phyloP scores from a whole-genome alignment of 1,140 invertebrate genomes.

The Ostrea edulis region DNA sequence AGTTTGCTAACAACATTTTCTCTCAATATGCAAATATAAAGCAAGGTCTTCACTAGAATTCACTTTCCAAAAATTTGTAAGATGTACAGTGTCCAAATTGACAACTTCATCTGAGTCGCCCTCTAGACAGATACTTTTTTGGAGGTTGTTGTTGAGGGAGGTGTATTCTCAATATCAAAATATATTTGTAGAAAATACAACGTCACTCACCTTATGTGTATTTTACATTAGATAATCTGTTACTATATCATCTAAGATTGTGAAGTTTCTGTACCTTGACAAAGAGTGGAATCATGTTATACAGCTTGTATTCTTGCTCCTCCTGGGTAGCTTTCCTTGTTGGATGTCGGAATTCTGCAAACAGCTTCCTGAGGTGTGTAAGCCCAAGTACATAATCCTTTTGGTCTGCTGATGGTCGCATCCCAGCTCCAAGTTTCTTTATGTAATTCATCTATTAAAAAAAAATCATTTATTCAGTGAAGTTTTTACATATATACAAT shows the following conservation, averaged over 20 bases:
- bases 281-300: constrained; percentile 98
- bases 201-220: background rate
- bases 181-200: too few species aligned
- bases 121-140: too few species aligned
- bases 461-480: background rate
- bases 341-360: constrained; percentile 95
- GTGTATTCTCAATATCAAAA: too few species aligned
- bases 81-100: too few species aligned
- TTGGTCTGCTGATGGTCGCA: background rate
- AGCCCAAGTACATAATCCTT: constrained; percentile 84
- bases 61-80: too few species aligned
- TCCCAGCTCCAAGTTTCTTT: constrained; percentile 3
- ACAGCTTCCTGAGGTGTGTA: constrained; percentile 97
- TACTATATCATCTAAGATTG: background rate
- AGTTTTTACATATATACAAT: background rate
- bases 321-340: constrained; percentile 80
- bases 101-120: too few species aligned
- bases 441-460: constrained; percentile 4
- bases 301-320: constrained; percentile 95
- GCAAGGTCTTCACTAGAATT: too few species aligned
- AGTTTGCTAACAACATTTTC: too few species aligned
- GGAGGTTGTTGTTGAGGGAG: too few species aligned
- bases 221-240: background rate
- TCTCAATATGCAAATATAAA: too few species aligned
- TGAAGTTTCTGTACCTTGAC: constrained; percentile 90